These are phyloP conservation scores for Penaeus japonicus DNA, from an alignment of 1,140 invertebrate genomes.

Conservation along the genomic window DNA sequence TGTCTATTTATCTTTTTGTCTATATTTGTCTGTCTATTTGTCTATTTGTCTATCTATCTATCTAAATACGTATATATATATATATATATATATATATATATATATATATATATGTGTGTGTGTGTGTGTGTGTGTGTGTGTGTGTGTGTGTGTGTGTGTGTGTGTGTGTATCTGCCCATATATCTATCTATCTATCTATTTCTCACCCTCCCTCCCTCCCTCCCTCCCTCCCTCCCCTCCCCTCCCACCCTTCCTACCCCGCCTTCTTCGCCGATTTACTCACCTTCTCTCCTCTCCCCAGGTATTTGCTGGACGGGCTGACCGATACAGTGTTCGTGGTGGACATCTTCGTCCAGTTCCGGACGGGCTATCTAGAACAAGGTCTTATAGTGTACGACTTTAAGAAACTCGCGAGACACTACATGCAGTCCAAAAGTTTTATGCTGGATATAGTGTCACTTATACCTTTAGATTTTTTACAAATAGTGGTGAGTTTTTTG, in stretches of 20 bases:
- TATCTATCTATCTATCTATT: background rate
- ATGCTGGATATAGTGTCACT: slow-evolving; percentile 84
- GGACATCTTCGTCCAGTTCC: slow-evolving; percentile 88
- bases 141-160: too few relatives aligned
- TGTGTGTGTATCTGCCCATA: too few relatives aligned
- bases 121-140: background rate
- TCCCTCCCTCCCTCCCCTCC: background rate
- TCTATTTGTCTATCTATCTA: background rate
- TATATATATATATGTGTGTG: background rate
- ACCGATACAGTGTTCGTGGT: slow-evolving; percentile 86
- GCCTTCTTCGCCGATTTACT: background rate
- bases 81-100: too few relatives aligned
- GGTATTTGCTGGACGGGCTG: slow-evolving; percentile 71
- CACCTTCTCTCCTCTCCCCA: background rate
- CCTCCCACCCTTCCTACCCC: background rate
- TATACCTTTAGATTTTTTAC: slow-evolving; percentile 86
- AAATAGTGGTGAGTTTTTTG: slow-evolving; percentile 76
- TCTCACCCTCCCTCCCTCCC: background rate
- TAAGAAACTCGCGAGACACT: slow-evolving; percentile 87
- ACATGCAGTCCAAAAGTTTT: slow-evolving; percentile 84
- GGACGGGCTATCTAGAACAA: slow-evolving; percentile 95
- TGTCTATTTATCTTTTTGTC: too few relatives aligned
- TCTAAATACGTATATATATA: too few relatives aligned
- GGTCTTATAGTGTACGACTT: slow-evolving; percentile 93
- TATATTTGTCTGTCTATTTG: background rate